phyloP scores from a whole-genome alignment of 2,797 vertebrate species.

The Notolepis coatsorum region DNA sequence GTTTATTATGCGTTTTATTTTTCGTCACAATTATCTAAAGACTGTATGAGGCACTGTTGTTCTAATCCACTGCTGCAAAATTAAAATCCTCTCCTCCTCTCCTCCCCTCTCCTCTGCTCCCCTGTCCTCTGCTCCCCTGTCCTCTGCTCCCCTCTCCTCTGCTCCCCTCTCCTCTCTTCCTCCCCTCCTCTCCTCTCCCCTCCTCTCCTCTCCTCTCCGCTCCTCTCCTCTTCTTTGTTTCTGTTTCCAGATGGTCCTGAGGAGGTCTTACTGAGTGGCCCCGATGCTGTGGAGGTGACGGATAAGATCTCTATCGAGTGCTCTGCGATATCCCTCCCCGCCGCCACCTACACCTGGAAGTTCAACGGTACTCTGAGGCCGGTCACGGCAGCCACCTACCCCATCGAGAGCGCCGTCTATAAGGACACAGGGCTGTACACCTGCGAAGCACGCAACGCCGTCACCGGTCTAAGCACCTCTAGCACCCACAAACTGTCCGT shows the following conservation, averaged over 20 bases:
- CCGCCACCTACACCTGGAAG: slow-evolving; percentile 67
- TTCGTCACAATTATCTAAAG: too few species aligned
- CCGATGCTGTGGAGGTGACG: neutral
- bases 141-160: neutral
- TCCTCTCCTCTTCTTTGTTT: too few species aligned
- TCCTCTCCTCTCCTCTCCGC: too few species aligned
- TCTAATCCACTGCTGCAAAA: too few species aligned
- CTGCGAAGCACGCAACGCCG: slow-evolving; percentile 63
- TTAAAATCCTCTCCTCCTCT: too few species aligned
- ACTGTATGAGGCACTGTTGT: too few species aligned
- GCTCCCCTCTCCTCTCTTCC: slow-evolving; percentile 3
- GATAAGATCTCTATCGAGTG: too few species aligned
- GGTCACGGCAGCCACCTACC: rapidly evolving
- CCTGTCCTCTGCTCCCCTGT: too few species aligned
- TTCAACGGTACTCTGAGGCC: slow-evolving; percentile 42
- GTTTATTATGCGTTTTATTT: too few species aligned
- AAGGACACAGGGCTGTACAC: slow-evolving; percentile 65
- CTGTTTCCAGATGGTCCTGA: slow-evolving; percentile 75
- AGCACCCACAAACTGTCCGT: slow-evolving; percentile 40
- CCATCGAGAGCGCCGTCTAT: neutral
- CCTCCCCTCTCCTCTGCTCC: too few species aligned
- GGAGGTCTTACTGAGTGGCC: rapidly evolving
- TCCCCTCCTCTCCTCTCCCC: neutral
- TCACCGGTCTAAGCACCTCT: slow-evolving; percentile 42
- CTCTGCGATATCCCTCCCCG: slow-evolving; percentile 43